Evolutionary conservation across 2,888 invertebrate genomes (phyloP).

Genomic region (Clistopyga incitator): DNA sequence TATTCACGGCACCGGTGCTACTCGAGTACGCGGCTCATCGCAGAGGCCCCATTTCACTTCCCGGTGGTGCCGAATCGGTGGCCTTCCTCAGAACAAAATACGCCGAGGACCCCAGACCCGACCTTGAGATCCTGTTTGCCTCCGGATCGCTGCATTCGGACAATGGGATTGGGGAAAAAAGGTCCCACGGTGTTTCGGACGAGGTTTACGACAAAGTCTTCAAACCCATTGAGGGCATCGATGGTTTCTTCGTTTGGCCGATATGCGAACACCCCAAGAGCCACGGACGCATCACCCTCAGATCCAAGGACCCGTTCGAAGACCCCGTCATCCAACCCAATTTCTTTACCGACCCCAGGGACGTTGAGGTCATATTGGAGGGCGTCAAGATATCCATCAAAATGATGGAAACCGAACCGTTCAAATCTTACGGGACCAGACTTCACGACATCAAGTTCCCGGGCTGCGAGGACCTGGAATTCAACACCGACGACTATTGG

Average conservation of each 20-base stretch:
- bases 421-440: conserved; percentile 84
- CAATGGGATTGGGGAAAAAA: conserved; percentile 81
- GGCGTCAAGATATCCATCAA: conserved; percentile 86
- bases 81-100: conserved; percentile 84
- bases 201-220: conserved; percentile 83
- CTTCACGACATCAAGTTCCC: conserved; percentile 85
- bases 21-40: conserved; percentile 81
- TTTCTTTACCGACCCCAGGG: conserved; percentile 89
- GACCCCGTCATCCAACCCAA: conserved; percentile 92
- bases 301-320: conserved; percentile 89
- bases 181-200: conserved; percentile 80
- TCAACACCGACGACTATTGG: conserved; percentile 88
- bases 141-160: conserved; percentile 85
- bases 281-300: conserved; percentile 88
- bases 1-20: conserved; percentile 75
- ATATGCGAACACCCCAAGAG: conserved; percentile 90
- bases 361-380: conserved; percentile 81
- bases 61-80: conserved; percentile 84
- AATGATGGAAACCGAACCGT: conserved; percentile 84
- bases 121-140: conserved; percentile 85
- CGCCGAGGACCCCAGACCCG: conserved; percentile 78
- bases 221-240: conserved; percentile 83
- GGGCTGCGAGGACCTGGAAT: conserved; percentile 85
- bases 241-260: conserved; percentile 87
- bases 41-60: conserved; percentile 80